These are phyloP conservation scores for Lagopus muta DNA, from an alignment of 2,113 vertebrate species.

Conservation along the genomic window DNA sequence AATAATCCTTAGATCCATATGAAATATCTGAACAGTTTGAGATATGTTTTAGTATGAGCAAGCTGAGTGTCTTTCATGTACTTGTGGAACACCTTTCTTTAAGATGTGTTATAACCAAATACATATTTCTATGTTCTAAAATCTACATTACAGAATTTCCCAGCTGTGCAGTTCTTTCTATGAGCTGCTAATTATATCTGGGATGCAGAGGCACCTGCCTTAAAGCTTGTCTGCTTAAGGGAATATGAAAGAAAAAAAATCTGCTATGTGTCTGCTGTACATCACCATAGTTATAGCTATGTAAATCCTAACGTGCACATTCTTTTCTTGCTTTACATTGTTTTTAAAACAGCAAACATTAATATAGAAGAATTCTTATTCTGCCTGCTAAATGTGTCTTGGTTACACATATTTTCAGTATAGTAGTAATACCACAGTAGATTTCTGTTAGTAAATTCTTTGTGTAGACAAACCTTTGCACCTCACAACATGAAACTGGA, in stretches of 20 bases:
- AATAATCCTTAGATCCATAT: neutral
- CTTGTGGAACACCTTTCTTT: neutral
- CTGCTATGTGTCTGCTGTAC: neutral
- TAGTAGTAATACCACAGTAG: neutral
- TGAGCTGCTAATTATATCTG: neutral
- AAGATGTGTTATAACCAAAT: neutral
- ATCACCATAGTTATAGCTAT: neutral
- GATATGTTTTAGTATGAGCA: neutral
- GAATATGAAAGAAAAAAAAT: neutral
- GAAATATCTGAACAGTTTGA: neutral
- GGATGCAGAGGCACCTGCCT: neutral
- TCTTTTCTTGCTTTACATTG: neutral
- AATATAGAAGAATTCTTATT: neutral
- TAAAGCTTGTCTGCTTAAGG: neutral
- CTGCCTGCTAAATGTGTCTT: neutral
- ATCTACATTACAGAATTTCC: neutral
- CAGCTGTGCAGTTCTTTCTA: neutral
- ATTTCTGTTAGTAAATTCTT: neutral
- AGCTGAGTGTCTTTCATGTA: neutral
- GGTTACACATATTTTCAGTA: neutral
- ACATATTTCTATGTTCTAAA: neutral
- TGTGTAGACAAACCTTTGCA: neutral
- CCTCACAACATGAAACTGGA: neutral
- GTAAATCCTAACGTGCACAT: neutral
- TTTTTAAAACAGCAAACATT: neutral